Percentiles rank a stretch among this genome's conserved stretches.
Evolutionary conservation across 2,888 invertebrate species (phyloP).

Genomic region (Flexamia atlantica): DNA sequence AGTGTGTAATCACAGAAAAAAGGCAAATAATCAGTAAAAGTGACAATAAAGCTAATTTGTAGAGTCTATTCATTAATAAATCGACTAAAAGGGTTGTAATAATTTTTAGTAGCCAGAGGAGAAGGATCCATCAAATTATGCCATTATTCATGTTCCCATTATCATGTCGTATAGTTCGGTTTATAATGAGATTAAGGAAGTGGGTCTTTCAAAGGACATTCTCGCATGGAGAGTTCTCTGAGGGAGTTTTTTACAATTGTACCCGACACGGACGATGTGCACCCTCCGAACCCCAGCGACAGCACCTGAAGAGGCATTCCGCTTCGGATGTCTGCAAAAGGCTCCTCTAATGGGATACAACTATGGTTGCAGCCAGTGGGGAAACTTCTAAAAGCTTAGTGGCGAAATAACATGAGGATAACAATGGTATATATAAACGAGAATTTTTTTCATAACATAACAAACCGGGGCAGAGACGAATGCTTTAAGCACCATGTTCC

Average conservation of each 20-base stretch:
- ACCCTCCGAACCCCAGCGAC: background rate
- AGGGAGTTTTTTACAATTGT: background rate
- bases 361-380: background rate
- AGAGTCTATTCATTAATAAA: no score
- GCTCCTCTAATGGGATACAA: background rate
- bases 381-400: background rate
- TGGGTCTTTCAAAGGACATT: background rate
- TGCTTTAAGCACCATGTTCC: no score
- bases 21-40: no score
- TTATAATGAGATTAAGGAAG: background rate
- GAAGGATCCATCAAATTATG: no score
- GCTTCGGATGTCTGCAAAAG: background rate
- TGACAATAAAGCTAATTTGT: no score
- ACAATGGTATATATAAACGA: no score
- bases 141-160: no score
- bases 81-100: no score
- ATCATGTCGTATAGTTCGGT: background rate
- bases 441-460: no score
- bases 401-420: background rate
- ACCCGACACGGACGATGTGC: background rate
- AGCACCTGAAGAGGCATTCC: constrained; percentile 27
- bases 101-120: no score
- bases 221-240: background rate
- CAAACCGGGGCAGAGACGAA: no score
- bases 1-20: no score